Evolutionary conservation across 2,113 vertebrate species (phyloP), one percentile per base, ranked within the genome.

Genomic region (Austrofundulus limnaeus): DNA sequence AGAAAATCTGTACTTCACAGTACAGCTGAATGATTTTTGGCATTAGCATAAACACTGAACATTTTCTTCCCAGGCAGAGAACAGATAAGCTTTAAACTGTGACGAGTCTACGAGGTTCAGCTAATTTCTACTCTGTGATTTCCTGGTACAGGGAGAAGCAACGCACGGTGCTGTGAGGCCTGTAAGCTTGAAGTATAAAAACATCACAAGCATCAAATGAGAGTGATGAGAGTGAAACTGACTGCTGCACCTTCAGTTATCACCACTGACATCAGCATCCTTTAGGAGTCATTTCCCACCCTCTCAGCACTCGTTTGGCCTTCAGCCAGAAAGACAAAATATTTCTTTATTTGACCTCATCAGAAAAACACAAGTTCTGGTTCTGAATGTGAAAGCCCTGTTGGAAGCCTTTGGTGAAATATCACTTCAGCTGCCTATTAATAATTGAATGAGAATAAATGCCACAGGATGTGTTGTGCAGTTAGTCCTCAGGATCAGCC

Each of bases 401-500:
- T 38, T 34, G 17, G n/a, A 31, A 23, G 12, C 11, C 1, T 24
- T 37, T 8, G 20, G 21, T 50, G n/a, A 25, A 60, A 47, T 17
- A 20, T 59, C 6, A 64, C 13, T 15, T n/a, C 24, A 11, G 15
- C 0, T 19, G 12, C 50, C 24, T 45, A 61, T 64, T 64, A 72
- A 63, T 80, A 64, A 77, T 45, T 77, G 2, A 53, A 74, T 70
- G 59, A 53, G 70, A 63, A 75, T 59, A 65, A 67, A 75, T 20
- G 51, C 10, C 2, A 23, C 12, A 42, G 66, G 66, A 57, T 72
- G 60, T 47, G 62, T 71, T 8, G 11, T 4, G 47, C 74, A 68
- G 62, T 54, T 39, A 62, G 57, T 69, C 72, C 75, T 49, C 75
- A 59, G 79, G 75, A 75, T 73, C 75, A 72, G 60, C n/a, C 66